Evolutionary conservation across 2,888 invertebrate species (phyloP), one percentile per base, ranked within the genome.

Genomic region (Oxycera nigricornis): DNA sequence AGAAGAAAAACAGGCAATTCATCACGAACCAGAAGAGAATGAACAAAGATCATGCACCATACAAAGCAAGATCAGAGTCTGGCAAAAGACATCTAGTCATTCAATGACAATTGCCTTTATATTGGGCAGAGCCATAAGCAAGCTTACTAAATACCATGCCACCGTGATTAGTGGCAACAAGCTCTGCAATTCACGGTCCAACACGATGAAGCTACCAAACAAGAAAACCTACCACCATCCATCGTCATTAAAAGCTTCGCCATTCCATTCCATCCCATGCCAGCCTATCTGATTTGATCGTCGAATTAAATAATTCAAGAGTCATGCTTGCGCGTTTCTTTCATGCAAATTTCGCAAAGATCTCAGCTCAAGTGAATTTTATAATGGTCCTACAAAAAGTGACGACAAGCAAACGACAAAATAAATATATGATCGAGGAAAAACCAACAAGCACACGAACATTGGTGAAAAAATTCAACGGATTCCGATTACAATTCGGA

Each of bases 311-410:
- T 65, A 65, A 65, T 26, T 65, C 65, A 65, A 65, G 41, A 65
- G 65, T 65, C 65, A 30, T 65, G 39, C 50, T 50, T 11, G 30
- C 50, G 70, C 52, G 30, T 26, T 55, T 41, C 55, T 39, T 68
- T 68, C 46, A 70, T 70, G 55, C 52, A 70, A 70, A 70, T 70
- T 52, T 70, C 52, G 28, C 46, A 46, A n/a, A 68, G 67, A 68
- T 61, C 3, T 17, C 61, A 61, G 31, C 31, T 2, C 61, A 30
- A 31, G 61, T 31, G 61, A 30, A 31, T 31, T n/a, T 61, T 26
- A 65, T 39, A 30, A 65, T 41, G 22, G 26, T 52, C 52, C 24
- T 50, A 28, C 24, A 20, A 50, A 68, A 50, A 68, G 52, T 2
- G 31, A 31, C 55, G 52, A 65, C 41, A 39, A 41, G 28, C 65